Evolutionary conservation across 2,888 invertebrate genomes (phyloP), one percentile per base, ranked within the genome.

Genomic region (Trissolcus japonicus): DNA sequence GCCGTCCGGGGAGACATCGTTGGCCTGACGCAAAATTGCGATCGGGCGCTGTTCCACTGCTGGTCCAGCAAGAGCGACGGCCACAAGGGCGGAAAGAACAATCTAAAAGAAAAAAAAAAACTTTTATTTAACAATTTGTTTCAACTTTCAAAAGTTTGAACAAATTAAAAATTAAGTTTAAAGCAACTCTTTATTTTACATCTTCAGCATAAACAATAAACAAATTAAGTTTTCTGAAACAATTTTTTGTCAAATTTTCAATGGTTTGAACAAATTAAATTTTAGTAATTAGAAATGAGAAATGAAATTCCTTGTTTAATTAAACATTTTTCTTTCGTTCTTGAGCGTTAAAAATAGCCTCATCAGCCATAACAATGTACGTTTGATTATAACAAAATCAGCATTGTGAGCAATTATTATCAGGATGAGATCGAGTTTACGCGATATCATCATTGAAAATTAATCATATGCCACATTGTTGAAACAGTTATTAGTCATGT

Each of bases 1-100:
- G 80, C 83, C 68, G 79, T 93, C 93, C 0, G 92, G 92, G 79
- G 90, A 90, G 62, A 91, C 84, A 48, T 92, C 90, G 79, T 90
- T 90, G 14, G 89, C 88, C 80, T 92, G 92, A 0, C 90, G 90
- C 14, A 93, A 54, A 79, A 93, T 93, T 6, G 82, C 82, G 17
- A 82, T 71, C 3, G 82, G 81, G 9, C 59, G 61, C 6, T 69
- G 66, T 6, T 67, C 57, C 1, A 57, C 74, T 21, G 81, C 74
- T 21, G 81, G 78, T 1, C 50, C 16, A 1, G 59, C 81, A 21
- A 82, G 83, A 4, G 84, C 84, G 35, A 68, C 78, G 41, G 80
- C 86, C 7, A 79, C 80, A 3, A 83, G 83, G 55, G 83, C 79
- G 21, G 87, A 35, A 51, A 84, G 83, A 4, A 81, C 75, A 21